phyloP scores from a whole-genome alignment of 2,113 vertebrate genomes.

The Capra hircus region DNA sequence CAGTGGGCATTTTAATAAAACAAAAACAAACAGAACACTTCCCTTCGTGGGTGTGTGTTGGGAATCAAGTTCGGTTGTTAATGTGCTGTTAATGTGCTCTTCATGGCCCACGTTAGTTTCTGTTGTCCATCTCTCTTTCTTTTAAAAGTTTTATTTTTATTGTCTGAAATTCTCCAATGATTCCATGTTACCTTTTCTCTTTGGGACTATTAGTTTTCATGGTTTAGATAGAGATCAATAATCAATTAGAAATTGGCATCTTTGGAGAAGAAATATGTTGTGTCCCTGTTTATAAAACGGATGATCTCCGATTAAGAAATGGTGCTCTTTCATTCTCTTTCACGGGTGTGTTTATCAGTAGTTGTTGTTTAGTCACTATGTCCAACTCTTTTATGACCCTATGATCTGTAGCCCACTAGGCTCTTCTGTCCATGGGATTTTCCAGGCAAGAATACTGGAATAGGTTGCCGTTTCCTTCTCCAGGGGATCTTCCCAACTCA shows the following conservation, averaged over 20 bases:
- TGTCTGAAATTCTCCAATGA: neutral
- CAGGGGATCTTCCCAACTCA: neutral
- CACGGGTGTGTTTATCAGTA: neutral
- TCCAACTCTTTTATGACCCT: neutral
- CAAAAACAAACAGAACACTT: neutral
- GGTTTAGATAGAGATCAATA: neutral
- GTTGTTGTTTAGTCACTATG: neutral
- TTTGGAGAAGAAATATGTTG: neutral
- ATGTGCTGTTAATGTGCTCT: rapidly evolving
- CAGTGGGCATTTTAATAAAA: neutral
- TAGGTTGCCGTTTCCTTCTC: neutral
- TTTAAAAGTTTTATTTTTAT: neutral
- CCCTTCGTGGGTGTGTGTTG: too few relatives aligned
- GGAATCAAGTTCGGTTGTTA: neutral
- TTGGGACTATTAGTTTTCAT: neutral
- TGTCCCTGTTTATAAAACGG: neutral
- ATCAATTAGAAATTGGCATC: neutral
- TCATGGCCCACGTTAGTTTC: neutral
- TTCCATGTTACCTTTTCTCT: neutral
- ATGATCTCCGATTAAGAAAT: neutral
- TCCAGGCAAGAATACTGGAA: neutral
- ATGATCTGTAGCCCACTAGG: neutral
- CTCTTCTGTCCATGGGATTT: neutral
- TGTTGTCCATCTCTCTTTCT: neutral
- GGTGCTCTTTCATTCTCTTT: neutral